Evolutionary conservation across 1,140 invertebrate species (phyloP).

Genomic region (Drosophila auraria): DNA sequence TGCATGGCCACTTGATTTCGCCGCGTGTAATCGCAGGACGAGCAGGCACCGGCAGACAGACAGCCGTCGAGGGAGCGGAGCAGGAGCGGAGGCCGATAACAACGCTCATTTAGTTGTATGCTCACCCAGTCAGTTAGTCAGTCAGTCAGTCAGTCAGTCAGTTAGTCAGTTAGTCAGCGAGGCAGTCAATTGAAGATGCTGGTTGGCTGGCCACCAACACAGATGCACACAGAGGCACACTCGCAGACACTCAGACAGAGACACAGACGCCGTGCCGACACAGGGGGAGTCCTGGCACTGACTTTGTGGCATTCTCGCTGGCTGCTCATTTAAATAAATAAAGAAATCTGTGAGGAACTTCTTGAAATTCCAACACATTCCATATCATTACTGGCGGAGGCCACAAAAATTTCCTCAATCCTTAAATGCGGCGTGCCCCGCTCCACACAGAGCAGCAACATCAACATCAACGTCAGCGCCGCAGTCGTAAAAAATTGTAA

Average conservation of each 20-base stretch:
- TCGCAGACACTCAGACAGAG: slow-evolving; percentile 8
- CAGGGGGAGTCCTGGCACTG: slow-evolving; percentile 1
- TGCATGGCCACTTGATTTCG: slow-evolving; percentile 36
- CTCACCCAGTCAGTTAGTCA: slow-evolving; percentile 51
- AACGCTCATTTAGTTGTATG: slow-evolving; percentile 78
- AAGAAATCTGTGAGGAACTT: slow-evolving; percentile 83
- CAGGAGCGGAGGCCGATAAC: slow-evolving; percentile 63
- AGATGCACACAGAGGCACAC: slow-evolving; percentile 24
- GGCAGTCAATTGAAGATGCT: slow-evolving; percentile 76
- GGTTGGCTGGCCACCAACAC: slow-evolving; percentile 59
- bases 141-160: slow-evolving; percentile 47
- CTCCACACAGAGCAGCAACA: slow-evolving; percentile 18
- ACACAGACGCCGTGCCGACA: slow-evolving; percentile 16
- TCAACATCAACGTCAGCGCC: slow-evolving; percentile 74
- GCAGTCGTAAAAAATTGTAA: slow-evolving; percentile 81
- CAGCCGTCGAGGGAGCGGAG: slow-evolving; percentile 54
- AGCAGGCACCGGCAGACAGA: slow-evolving; percentile 28
- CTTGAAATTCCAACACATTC: slow-evolving; percentile 85
- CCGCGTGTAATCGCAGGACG: slow-evolving; percentile 16
- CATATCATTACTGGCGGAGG: slow-evolving; percentile 82
- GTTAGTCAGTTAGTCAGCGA: slow-evolving; percentile 49
- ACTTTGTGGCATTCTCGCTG: slow-evolving; percentile 57
- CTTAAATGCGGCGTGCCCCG: slow-evolving; percentile 69
- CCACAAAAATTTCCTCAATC: slow-evolving; percentile 84
- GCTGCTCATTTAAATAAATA: slow-evolving; percentile 84